Evolutionary conservation across 2,797 vertebrate species (phyloP).

Genomic region (Sebastolobus altivelis): DNA sequence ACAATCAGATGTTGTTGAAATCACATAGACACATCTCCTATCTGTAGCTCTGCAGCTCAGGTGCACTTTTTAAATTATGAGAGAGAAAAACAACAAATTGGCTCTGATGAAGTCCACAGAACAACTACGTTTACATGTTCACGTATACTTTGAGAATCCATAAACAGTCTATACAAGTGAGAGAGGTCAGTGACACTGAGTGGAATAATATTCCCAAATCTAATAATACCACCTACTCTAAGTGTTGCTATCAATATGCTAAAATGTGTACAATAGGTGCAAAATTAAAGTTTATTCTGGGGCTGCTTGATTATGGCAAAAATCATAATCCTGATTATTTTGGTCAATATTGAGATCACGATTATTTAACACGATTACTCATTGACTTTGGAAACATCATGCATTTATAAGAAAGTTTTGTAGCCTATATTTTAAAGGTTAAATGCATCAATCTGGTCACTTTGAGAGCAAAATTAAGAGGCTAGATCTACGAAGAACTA

Average conservation of each 20-base stretch:
- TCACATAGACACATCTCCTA: background rate
- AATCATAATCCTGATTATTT: too few relatives aligned
- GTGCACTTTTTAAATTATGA: constrained; percentile 5
- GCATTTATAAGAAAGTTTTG: too few relatives aligned
- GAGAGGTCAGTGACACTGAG: background rate
- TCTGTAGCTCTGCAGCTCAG: constrained; percentile 1
- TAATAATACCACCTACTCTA: background rate
- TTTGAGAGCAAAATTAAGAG: too few relatives aligned
- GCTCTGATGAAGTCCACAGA: background rate
- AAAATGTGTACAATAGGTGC: background rate
- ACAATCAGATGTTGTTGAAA: constrained; percentile 18
- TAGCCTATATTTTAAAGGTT: too few relatives aligned
- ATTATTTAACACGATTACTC: too few relatives aligned
- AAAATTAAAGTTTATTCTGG: too few relatives aligned
- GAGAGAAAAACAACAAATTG: background rate
- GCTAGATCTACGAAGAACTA: too few relatives aligned
- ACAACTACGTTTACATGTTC: constrained; percentile 9
- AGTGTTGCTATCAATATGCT: background rate
- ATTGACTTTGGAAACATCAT: too few relatives aligned
- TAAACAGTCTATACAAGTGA: background rate
- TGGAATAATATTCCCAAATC: background rate
- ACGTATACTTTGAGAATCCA: background rate
- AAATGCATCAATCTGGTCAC: too few relatives aligned
- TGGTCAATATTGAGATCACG: too few relatives aligned
- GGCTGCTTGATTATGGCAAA: too few relatives aligned